Base-by-base conservation (phyloP, 35 echinoderm and acorn worm genomes). In the Anneissia japonica region DNA sequence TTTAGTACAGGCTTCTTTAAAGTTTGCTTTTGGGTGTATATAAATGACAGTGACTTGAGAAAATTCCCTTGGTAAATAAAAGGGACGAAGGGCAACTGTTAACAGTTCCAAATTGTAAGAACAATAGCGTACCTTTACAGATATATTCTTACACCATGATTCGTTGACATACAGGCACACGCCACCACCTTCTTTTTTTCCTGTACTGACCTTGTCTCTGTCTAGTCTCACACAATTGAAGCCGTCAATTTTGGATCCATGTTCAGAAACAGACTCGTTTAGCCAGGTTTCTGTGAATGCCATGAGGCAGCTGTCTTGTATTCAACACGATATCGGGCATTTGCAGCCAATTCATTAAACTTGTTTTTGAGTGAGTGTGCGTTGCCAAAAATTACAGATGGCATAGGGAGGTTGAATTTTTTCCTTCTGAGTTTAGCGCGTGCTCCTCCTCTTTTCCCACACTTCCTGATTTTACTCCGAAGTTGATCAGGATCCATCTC, bases 141-240 rank as follows among this genome's bases (percentile, higher is more conserved):
- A 80, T 31, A 14, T 46, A 39, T 87, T 87, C 17, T 29, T 21
- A 45, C 86, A 87, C 86, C 86, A 87, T 3, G 80, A 81, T 80
- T 87, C 56, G 37, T 87, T 87, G 37, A 87, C 79, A 75, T 87
- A 87, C 16, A 87, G 80, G 30, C 75, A 87, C 4, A 87, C 77
- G 19, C 74, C 86, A 31, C 86, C 86, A 12, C 86, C 86, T 46
- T 74, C 41, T 26, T 37, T 16, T 31, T 87, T 87, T 77, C 32
- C 35, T 56, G 86, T 87, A 35, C 26, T 77, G 32, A 7, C 26
- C 36, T 73, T 46, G 16, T 76, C 41, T 81, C 86, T 79, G 38
- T 86, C 84, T n/a, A 76, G 73, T 11, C 84, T 17, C 16, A 86
- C 36, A 7, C 77, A 35, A 30, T 43, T 36, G 26, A 86, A 86